Conservation (phyloP, 2,113 vertebrate species). For the Esox niger region DNA sequence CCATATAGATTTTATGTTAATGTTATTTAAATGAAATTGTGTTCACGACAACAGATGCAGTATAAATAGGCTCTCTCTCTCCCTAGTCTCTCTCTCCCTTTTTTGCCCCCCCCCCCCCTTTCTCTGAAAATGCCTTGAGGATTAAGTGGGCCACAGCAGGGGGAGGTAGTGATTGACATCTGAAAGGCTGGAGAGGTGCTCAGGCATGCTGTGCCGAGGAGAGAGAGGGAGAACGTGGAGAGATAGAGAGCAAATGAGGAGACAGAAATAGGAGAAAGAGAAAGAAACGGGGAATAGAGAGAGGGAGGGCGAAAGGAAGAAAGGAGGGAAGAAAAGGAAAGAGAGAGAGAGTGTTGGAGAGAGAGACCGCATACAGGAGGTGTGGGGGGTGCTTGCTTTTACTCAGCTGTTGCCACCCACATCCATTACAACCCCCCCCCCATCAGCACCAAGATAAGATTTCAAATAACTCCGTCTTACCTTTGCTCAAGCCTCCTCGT, state of each 20-base stretch:
- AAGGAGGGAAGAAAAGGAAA: no score
- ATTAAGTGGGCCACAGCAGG: slow-evolving; percentile 70
- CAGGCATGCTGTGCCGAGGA: slow-evolving; percentile 65
- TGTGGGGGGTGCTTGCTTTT: slow-evolving; percentile 32
- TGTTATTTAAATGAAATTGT: no score
- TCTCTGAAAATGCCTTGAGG: slow-evolving; percentile 74
- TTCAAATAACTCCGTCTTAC: slow-evolving; percentile 64
- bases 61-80: no score
- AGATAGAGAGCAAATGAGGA: slow-evolving; percentile 3
- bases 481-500: slow-evolving; percentile 13
- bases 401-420: slow-evolving; percentile 72
- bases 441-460: slow-evolving; percentile 59
- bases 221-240: slow-evolving; percentile 9
- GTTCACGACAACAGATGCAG: no score
- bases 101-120: no score
- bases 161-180: slow-evolving; percentile 70
- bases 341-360: no score
- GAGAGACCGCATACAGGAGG: slow-evolving; percentile 45
- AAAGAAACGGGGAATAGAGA: no score
- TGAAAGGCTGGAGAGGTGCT: slow-evolving; percentile 72
- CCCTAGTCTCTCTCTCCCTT: slow-evolving; percentile 16
- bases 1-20: no score
- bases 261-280: background rate
- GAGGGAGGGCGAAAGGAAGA: no score
- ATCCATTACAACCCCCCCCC: slow-evolving; percentile 60